These are phyloP conservation scores for Pelobates cultripes DNA, from an alignment of 2,797 vertebrate species.

Conservation along the genomic window DNA sequence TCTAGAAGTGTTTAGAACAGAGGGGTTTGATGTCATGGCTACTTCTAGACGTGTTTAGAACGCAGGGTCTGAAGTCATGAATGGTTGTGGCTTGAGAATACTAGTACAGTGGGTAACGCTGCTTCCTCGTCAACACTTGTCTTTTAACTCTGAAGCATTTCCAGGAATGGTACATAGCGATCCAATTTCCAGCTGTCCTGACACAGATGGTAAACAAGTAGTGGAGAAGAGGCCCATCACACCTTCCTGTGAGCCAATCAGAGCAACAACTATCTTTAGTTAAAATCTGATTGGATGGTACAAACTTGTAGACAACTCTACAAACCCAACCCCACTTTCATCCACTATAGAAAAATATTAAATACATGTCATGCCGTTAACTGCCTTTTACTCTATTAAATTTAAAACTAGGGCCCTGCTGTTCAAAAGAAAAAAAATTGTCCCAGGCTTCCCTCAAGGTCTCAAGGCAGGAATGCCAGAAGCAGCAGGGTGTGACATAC, in stretches of 20 bases:
- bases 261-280: not conserved
- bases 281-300: not conserved
- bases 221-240: not conserved
- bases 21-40: not conserved
- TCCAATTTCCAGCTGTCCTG: conserved; percentile 2
- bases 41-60: not conserved
- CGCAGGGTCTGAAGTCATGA: not conserved
- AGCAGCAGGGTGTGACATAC: too few species aligned
- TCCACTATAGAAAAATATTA: not conserved
- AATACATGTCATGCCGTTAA: too few species aligned
- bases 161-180: conserved; percentile 15
- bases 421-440: too few species aligned
- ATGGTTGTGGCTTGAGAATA: not conserved
- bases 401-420: too few species aligned
- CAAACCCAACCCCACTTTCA: not conserved
- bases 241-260: conserved; percentile 19
- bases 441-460: too few species aligned
- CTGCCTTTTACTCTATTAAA: too few species aligned
- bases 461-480: too few species aligned
- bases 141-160: conserved; percentile 9
- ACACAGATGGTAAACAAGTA: conserved; percentile 33
- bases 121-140: not conserved
- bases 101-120: not conserved
- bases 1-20: not conserved
- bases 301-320: conserved; percentile 16